Evolutionary conservation across 2,113 vertebrate species (phyloP).

Genomic region (Paracanthobrama guichenoti): DNA sequence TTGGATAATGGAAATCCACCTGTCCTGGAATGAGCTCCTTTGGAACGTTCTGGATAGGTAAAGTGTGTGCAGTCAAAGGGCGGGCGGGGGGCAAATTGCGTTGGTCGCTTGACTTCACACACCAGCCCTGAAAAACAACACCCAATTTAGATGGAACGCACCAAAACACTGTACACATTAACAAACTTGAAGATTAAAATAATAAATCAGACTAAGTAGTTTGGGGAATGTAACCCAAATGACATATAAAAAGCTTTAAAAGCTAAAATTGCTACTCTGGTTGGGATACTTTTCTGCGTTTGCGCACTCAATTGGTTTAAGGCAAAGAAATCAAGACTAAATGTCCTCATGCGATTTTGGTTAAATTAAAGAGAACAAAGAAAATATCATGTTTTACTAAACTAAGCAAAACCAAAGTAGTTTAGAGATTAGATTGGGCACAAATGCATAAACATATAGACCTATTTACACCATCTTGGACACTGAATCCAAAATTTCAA

Average conservation of each 20-base stretch:
- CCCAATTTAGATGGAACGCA: background rate
- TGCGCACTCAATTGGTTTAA: background rate
- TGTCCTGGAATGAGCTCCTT: conserved; percentile 63
- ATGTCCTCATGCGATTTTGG: background rate
- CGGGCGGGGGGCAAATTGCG: conserved; percentile 26
- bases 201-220: background rate
- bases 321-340: background rate
- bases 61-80: conserved; percentile 31
- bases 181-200: background rate
- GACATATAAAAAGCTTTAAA: background rate
- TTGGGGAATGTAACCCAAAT: background rate
- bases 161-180: background rate
- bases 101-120: conserved; percentile 59
- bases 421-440: background rate
- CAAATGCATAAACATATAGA: background rate
- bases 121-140: conserved; percentile 59
- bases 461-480: background rate
- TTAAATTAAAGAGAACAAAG: background rate
- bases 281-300: background rate
- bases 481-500: background rate
- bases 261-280: background rate
- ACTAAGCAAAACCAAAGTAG: background rate
- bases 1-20: conserved; percentile 39
- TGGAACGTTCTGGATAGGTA: conserved; percentile 57
- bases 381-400: background rate